Conservation (phyloP, 2,888 invertebrate species). For the Dendrolimus pini region DNA sequence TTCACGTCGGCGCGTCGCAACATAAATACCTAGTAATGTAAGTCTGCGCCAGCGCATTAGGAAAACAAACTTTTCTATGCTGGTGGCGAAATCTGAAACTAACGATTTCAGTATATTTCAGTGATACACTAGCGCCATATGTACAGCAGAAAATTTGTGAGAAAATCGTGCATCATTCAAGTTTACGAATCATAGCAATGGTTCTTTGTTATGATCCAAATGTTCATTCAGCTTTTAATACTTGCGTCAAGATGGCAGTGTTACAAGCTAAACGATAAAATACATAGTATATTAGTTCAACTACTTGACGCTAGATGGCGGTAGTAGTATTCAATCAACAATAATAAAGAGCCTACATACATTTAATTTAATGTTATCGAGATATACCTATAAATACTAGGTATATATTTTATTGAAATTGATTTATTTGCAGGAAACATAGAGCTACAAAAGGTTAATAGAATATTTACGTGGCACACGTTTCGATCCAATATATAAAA, state of each 20-base stretch:
- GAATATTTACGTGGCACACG: too few species aligned
- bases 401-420: too few species aligned
- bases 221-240: background rate
- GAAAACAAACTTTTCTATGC: conserved; percentile 15
- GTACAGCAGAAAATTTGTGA: background rate
- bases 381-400: too few species aligned
- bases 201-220: background rate
- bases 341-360: too few species aligned
- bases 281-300: conserved; percentile 8
- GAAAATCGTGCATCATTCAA: background rate
- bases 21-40: conserved; percentile 41
- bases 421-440: too few species aligned
- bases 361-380: too few species aligned
- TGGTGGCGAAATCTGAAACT: conserved; percentile 7
- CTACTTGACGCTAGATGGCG: conserved; percentile 29
- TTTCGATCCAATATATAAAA: too few species aligned
- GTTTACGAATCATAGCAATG: background rate
- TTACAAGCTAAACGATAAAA: background rate
- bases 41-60: conserved; percentile 17
- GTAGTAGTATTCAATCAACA: background rate
- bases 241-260: conserved; percentile 34
- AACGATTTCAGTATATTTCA: conserved; percentile 12
- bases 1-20: conserved; percentile 58
- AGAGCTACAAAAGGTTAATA: too few species aligned
- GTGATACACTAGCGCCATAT: conserved; percentile 4